Conservation (phyloP, 2,113 vertebrate species). For the Syrrhaptes paradoxus region DNA sequence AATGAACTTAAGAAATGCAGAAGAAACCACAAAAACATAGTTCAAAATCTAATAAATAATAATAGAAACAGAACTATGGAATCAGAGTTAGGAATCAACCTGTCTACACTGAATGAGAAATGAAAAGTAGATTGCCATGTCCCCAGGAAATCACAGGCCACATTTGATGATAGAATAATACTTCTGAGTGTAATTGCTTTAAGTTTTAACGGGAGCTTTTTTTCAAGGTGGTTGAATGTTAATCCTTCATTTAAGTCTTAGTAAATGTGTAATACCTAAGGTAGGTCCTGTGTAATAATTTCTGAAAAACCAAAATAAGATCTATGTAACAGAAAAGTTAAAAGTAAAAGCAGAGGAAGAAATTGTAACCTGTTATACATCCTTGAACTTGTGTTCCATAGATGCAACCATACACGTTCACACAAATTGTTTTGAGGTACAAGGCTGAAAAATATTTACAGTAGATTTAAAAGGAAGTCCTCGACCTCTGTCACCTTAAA, state of each 20-base stretch:
- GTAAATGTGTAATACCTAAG: not conserved
- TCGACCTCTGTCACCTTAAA: not conserved
- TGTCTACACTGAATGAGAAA: not conserved
- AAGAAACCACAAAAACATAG: not conserved
- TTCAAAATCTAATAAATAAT: not conserved
- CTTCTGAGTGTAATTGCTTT: not conserved
- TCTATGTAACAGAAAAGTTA: not conserved
- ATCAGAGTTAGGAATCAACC: not conserved
- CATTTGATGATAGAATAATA: not conserved
- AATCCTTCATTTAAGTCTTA: not conserved
- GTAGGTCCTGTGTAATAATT: not conserved
- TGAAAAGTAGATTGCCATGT: not conserved
- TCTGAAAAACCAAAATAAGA: not conserved
- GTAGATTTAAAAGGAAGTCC: not conserved
- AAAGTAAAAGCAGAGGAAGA: not conserved
- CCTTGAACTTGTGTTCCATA: not conserved
- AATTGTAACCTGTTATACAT: not conserved
- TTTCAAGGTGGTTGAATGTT: not conserved
- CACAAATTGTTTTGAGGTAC: not conserved
- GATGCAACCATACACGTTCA: not conserved
- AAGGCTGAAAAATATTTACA: not conserved
- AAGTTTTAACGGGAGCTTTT: not conserved
- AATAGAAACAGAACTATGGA: not conserved
- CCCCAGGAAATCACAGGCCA: not conserved
- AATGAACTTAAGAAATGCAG: not conserved